A percentile compares a stretch with the other conserved stretches of the same genome.
phyloP scores from a whole-genome alignment of 2,797 vertebrate species.

The Parambassis ranga region DNA sequence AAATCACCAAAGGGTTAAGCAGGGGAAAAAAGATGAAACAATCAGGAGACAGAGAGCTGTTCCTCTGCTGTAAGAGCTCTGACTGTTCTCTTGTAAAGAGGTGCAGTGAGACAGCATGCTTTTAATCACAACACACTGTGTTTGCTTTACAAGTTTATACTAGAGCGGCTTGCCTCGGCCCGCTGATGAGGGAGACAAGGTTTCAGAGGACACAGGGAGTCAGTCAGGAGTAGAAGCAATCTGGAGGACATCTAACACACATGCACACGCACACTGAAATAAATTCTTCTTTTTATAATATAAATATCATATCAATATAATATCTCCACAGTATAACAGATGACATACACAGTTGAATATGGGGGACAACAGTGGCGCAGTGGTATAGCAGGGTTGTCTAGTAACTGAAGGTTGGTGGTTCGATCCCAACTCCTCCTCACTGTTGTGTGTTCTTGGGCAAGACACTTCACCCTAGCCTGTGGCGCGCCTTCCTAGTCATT shows the following conservation, averaged over 20 bases:
- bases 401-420: too few relatives aligned
- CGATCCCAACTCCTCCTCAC: too few relatives aligned
- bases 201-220: slow-evolving; percentile 8
- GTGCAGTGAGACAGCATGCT: slow-evolving; percentile 36
- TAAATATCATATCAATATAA: too few relatives aligned
- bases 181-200: slow-evolving; percentile 22
- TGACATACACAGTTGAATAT: too few relatives aligned
- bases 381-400: too few relatives aligned
- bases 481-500: too few relatives aligned
- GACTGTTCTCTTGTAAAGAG: slow-evolving; percentile 16
- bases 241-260: slow-evolving; percentile 11
- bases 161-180: slow-evolving; percentile 13
- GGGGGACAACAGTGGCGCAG: too few relatives aligned
- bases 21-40: background rate
- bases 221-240: slow-evolving; percentile 15
- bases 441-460: too few relatives aligned
- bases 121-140: slow-evolving; percentile 58
- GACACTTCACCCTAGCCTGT: too few relatives aligned
- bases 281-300: too few relatives aligned
- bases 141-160: slow-evolving; percentile 63
- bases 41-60: background rate
- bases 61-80: slow-evolving; percentile 19
- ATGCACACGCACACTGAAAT: background rate
- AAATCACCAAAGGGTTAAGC: background rate
- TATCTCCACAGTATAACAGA: too few relatives aligned